These are phyloP conservation scores for Strix uralensis DNA, from an alignment of 2,113 vertebrate genomes.

Conservation along the genomic window DNA sequence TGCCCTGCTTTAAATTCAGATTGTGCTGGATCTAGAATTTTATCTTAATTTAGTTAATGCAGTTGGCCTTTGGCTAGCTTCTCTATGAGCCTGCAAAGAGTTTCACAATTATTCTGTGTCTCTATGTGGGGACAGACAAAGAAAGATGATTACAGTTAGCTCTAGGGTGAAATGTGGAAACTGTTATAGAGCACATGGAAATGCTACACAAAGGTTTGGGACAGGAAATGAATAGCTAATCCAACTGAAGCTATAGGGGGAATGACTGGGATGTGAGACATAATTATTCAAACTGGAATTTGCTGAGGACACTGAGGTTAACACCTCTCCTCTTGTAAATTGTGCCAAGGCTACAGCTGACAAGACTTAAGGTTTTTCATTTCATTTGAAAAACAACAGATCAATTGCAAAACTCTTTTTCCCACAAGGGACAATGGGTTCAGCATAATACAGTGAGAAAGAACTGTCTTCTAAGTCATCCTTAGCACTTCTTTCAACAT, in stretches of 20 bases:
- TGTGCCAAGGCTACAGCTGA: neutral
- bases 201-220: conserved; percentile 11
- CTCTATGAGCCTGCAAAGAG: neutral
- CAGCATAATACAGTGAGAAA: neutral
- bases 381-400: conserved; percentile 4
- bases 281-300: conserved; percentile 40
- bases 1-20: conserved; percentile 27
- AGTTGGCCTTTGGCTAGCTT: conserved; percentile 48
- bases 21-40: conserved; percentile 22
- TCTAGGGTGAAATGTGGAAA: conserved; percentile 55
- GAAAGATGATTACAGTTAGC: conserved; percentile 27
- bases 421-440: neutral
- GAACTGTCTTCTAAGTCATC: neutral
- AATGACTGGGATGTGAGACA: conserved; percentile 1
- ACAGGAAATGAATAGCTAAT: conserved; percentile 53
- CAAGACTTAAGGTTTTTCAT: neutral
- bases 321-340: neutral
- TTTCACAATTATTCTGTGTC: conserved; percentile 20
- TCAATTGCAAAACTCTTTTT: neutral
- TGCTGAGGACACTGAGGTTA: conserved; percentile 32
- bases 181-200: conserved; percentile 22
- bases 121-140: conserved; percentile 12
- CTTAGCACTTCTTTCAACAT: neutral
- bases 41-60: conserved; percentile 44
- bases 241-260: conserved; percentile 19